Evolutionary conservation across 2,113 vertebrate species (phyloP).

Genomic region (Australoheros scitulus): DNA sequence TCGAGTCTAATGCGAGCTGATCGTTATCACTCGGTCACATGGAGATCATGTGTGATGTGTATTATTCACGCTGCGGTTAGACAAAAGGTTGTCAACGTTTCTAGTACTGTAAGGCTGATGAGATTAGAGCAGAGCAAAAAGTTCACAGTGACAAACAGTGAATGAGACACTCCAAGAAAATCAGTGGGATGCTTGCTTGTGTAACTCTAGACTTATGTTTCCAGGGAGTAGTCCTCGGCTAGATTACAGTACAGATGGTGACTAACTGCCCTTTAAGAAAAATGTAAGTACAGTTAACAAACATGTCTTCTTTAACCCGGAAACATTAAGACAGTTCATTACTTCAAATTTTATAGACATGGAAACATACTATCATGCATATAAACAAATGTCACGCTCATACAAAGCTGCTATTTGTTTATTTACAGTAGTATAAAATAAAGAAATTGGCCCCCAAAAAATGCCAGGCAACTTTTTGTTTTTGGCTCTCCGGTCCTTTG

Average conservation of each 20-base stretch:
- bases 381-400: background rate
- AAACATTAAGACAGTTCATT: background rate
- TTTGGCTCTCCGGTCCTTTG: slow-evolving; percentile 83
- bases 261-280: background rate
- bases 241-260: background rate
- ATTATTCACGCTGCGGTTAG: slow-evolving; percentile 11
- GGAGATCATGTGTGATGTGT: slow-evolving; percentile 1
- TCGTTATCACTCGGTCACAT: slow-evolving; percentile 14
- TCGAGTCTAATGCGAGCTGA: background rate
- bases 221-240: slow-evolving; percentile 41
- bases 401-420: slow-evolving; percentile 16
- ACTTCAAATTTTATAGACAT: background rate
- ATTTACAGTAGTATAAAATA: slow-evolving; percentile 8
- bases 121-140: slow-evolving; percentile 15
- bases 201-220: slow-evolving; percentile 43
- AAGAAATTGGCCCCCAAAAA: slow-evolving; percentile 40
- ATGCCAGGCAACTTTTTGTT: slow-evolving; percentile 79
- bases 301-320: background rate
- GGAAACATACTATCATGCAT: background rate
- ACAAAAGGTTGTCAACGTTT: slow-evolving; percentile 34
- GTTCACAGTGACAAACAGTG: slow-evolving; percentile 24
- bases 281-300: background rate
- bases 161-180: slow-evolving; percentile 25
- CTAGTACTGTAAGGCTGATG: background rate
- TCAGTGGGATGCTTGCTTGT: slow-evolving; percentile 25